Percentiles rank a stretch among this genome's conserved stretches.
Conservation (phyloP, 2,797 vertebrate genomes). For the Peromyscus melanophrys region DNA sequence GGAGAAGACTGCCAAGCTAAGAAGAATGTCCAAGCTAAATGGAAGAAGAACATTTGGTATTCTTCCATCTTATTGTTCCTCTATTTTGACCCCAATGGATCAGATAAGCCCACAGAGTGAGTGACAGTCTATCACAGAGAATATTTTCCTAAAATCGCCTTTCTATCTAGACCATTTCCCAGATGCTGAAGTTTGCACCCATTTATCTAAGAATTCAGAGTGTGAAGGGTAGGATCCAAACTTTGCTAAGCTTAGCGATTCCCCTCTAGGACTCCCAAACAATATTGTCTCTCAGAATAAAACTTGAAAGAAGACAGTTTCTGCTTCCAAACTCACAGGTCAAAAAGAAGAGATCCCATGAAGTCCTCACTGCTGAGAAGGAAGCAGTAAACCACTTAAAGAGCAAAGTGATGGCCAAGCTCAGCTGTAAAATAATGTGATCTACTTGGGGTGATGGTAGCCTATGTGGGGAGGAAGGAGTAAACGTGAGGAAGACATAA, state of each 20-base stretch:
- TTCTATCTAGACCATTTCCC: not conserved
- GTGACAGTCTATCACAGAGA: not conserved
- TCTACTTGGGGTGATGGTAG: not conserved
- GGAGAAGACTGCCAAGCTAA: no score
- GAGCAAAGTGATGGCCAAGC: not conserved
- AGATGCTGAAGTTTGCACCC: not conserved
- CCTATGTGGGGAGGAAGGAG: not conserved
- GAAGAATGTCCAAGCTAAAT: not conserved
- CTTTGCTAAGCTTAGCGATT: not conserved
- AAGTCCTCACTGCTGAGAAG: not conserved
- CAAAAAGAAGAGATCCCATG: not conserved
- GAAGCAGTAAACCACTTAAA: not conserved
- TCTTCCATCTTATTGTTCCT: not conserved
- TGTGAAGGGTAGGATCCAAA: not conserved
- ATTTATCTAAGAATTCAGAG: not conserved
- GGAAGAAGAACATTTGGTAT: not conserved
- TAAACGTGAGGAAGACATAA: not conserved
- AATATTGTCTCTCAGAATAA: not conserved
- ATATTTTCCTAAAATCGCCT: not conserved
- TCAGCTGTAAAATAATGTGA: not conserved
- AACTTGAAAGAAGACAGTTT: not conserved
- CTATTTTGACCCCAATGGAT: not conserved
- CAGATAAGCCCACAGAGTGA: not conserved
- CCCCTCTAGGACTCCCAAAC: not conserved
- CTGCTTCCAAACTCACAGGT: not conserved